Evolutionary conservation across 1,140 invertebrate genomes (phyloP).

Genomic region (Lepidostoma basale): DNA sequence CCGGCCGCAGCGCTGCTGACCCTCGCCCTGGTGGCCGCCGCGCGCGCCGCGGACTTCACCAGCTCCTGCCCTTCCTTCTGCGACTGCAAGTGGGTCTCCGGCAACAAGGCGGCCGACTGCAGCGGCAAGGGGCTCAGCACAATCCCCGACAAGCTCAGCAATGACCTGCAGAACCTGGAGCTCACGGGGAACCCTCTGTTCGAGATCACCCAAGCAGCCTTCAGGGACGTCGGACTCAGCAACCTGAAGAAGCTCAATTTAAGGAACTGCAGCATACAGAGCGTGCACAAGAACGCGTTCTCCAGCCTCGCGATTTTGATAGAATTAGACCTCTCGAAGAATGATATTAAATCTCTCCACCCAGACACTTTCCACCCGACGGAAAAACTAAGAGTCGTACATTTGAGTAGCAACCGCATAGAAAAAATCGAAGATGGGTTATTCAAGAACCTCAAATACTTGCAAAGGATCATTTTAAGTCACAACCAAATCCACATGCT

Average conservation of each 20-base stretch:
- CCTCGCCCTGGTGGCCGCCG: background rate
- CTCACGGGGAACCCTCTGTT: slow-evolving; percentile 74
- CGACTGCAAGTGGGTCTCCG: slow-evolving; percentile 77
- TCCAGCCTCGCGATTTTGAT: slow-evolving; percentile 78
- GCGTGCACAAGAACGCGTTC: slow-evolving; percentile 75
- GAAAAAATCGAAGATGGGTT: slow-evolving; percentile 72
- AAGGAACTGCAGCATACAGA: slow-evolving; percentile 72
- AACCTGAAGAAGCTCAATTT: slow-evolving; percentile 83
- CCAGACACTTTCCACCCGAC: slow-evolving; percentile 74
- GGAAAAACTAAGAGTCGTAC: slow-evolving; percentile 69
- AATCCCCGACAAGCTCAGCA: slow-evolving; percentile 73
- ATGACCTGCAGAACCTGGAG: slow-evolving; percentile 78
- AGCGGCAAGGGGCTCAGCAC: slow-evolving; percentile 65
- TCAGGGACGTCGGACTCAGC: slow-evolving; percentile 70
- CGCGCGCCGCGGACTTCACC: slow-evolving; percentile 50
- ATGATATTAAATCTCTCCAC: slow-evolving; percentile 72
- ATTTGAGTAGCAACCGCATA: slow-evolving; percentile 76
- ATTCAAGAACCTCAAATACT: slow-evolving; percentile 74
- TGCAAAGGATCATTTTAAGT: slow-evolving; percentile 78
- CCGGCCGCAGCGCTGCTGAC: slow-evolving; percentile 1
- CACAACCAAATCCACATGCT: slow-evolving; percentile 74
- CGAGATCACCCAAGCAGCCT: slow-evolving; percentile 69
- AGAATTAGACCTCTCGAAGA: slow-evolving; percentile 83
- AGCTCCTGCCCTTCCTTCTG: slow-evolving; percentile 63
- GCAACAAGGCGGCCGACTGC: slow-evolving; percentile 83